Base-by-base conservation (phyloP, 2,113 vertebrate species). In the Hyla sarda region DNA sequence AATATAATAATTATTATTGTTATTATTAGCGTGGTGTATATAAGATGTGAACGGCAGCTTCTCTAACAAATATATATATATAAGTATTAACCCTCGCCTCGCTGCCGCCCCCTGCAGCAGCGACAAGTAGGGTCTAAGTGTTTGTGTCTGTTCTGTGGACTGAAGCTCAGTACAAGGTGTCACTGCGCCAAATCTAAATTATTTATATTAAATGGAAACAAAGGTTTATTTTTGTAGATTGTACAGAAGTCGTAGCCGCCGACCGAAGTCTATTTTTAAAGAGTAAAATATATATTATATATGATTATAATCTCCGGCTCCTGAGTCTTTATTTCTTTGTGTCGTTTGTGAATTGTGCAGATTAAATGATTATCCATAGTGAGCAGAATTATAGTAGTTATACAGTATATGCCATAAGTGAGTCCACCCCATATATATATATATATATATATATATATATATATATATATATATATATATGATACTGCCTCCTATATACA, bases 261-360 rank as follows among this genome's bases (percentile, higher is more conserved):
- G 94, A 96, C 93, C 92, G 96, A 97, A 96, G 95, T 96, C 94
- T 97, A 97, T 98, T 97, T 98, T 96, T 96, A 92, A 97, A 97
- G 95, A 98, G 94, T 97, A 94, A 85, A 85, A 79, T 85, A 85
- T 85, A 85, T 90, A 96, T 96, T 96, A 96, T 96, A 96, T 96
- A 97, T 96, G 96, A 94, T 95, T 94, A 93, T 95, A 94, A 93
- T 95, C 94, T 95, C 94, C 94, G 94, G 92, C 93, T 92, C 62
- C 87, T 90, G 92, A 90, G 86, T 91, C 84, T 91, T 88, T 90
- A 90, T 85, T 91, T 89, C 34, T 56, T 9, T 83, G 69, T 30
- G 56, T 73, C 56, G 28, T 58, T 28, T 80, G 30, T 56, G 5
- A 19, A 21, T 6, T 21, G 19, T 16, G n/a, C 0, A 34, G 65